A percentile compares a stretch with the other conserved stretches of the same genome.
Evolutionary conservation across 2,113 vertebrate species (phyloP).

Genomic region (Gila orcuttii): DNA sequence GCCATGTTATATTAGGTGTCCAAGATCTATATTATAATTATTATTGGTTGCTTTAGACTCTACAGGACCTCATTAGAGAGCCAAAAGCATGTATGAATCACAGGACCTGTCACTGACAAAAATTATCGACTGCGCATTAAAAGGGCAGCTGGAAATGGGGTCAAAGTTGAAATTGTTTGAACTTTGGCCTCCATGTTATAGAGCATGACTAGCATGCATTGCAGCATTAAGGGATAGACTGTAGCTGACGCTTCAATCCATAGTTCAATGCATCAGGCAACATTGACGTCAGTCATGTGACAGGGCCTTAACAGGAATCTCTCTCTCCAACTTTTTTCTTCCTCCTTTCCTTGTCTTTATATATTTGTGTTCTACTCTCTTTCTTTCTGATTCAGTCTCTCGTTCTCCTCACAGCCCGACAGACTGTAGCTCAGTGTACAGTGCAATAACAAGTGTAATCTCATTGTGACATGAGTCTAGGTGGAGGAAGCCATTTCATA

Average conservation of each 20-base stretch:
- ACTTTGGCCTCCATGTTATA: background rate
- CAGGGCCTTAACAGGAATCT: background rate
- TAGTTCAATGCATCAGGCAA: background rate
- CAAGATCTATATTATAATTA: background rate
- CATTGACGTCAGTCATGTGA: background rate
- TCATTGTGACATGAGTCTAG: conserved; percentile 24
- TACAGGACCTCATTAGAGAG: background rate
- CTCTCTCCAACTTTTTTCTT: background rate
- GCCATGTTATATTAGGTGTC: too few relatives aligned
- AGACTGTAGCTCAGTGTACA: background rate
- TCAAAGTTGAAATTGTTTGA: conserved; percentile 3
- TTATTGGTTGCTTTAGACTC: background rate
- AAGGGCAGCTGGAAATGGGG: background rate
- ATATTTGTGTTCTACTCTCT: background rate
- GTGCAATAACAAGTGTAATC: conserved; percentile 26
- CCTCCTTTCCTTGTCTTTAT: background rate
- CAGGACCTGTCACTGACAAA: background rate
- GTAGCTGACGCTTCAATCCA: background rate
- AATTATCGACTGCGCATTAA: background rate
- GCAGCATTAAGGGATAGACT: background rate
- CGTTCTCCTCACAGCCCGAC: background rate
- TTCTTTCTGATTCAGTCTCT: background rate
- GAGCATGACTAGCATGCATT: background rate
- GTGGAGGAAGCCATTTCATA: conserved; percentile 32
- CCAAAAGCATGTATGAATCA: background rate